A percentile compares a stretch with the other conserved stretches of the same genome.
These are phyloP conservation scores for Peromyscus maniculatus DNA, from an alignment of 2,113 vertebrate genomes.

Conservation along the genomic window DNA sequence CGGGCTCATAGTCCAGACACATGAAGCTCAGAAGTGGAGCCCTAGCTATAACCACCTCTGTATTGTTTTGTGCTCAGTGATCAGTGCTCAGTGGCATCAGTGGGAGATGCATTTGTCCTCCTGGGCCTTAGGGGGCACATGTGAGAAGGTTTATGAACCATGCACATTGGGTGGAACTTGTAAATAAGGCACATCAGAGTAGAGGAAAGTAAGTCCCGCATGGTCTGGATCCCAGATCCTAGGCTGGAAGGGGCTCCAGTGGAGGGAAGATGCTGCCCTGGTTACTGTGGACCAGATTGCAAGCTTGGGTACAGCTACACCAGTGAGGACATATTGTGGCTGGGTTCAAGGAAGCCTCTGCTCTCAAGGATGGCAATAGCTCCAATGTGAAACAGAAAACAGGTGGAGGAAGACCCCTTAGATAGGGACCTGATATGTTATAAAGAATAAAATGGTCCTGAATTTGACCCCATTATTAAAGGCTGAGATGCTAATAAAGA, in stretches of 20 bases:
- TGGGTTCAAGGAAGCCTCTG: constrained; percentile 92
- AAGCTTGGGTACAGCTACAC: constrained; percentile 90
- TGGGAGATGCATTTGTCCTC: neutral
- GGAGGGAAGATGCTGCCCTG: constrained; percentile 80
- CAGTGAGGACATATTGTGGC: constrained; percentile 87
- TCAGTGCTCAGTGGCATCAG: too few relatives aligned
- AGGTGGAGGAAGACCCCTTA: neutral
- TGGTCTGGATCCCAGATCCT: neutral
- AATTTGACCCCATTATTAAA: neutral
- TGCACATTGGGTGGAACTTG: neutral
- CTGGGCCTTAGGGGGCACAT: neutral
- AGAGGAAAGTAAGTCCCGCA: neutral
- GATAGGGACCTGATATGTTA: neutral
- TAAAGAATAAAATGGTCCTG: neutral
- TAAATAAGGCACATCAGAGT: neutral
- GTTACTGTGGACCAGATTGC: constrained; percentile 91
- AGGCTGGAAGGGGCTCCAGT: neutral
- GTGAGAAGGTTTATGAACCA: neutral
- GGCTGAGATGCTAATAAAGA: neutral
- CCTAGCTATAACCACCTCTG: neutral
- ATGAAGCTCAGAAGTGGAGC: neutral
- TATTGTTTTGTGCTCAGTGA: neutral
- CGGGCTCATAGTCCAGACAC: neutral
- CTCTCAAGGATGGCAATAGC: constrained; percentile 86
- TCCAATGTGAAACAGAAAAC: constrained; percentile 59